Percentiles rank a stretch among this genome's conserved stretches.
These are phyloP conservation scores for Philereme transversata DNA, from an alignment of 2,888 invertebrate species.

Conservation along the genomic window DNA sequence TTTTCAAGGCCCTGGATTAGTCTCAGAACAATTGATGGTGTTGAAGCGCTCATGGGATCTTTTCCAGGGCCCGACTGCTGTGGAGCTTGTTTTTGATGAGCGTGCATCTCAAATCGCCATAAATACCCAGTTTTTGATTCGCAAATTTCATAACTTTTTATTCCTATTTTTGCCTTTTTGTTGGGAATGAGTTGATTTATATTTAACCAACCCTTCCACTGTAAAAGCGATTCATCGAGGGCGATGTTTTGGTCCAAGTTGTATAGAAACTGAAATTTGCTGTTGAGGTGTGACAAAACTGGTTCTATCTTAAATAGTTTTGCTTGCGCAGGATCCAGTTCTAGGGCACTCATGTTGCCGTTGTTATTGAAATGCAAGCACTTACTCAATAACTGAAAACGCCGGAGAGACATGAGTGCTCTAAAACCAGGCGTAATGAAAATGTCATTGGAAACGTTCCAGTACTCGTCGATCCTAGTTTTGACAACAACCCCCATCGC, in stretches of 20 bases:
- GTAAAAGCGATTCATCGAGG: conserved; percentile 38
- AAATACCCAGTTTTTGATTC: conserved; percentile 42
- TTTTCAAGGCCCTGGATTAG: conserved; percentile 30
- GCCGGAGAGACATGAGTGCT: conserved; percentile 10
- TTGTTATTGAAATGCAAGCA: conserved; percentile 22
- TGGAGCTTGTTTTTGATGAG: background rate
- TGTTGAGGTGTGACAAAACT: conserved; percentile 11
- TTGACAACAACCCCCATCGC: no score
- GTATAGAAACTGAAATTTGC: conserved; percentile 23
- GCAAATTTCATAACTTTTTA: conserved; percentile 43
- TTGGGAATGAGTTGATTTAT: conserved; percentile 42
- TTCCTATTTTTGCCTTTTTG: conserved; percentile 36
- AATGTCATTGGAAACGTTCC: conserved; percentile 6
- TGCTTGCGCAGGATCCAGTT: conserved; percentile 6
- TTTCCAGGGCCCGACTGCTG: conserved; percentile 7
- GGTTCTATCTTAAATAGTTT: conserved; percentile 19
- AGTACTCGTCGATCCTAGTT: background rate
- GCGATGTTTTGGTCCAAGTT: conserved; percentile 32
- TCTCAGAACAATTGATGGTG: conserved; percentile 21
- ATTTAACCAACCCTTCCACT: conserved; percentile 42
- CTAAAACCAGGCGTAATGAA: conserved; percentile 13
- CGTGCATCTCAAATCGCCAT: conserved; percentile 33
- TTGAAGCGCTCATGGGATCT: background rate
- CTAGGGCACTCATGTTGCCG: background rate
- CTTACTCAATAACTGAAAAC: conserved; percentile 11